Percentiles rank a stretch among this genome's conserved stretches.
Conservation (phyloP, 2,113 vertebrate species). For the Hemiprocne comata region DNA sequence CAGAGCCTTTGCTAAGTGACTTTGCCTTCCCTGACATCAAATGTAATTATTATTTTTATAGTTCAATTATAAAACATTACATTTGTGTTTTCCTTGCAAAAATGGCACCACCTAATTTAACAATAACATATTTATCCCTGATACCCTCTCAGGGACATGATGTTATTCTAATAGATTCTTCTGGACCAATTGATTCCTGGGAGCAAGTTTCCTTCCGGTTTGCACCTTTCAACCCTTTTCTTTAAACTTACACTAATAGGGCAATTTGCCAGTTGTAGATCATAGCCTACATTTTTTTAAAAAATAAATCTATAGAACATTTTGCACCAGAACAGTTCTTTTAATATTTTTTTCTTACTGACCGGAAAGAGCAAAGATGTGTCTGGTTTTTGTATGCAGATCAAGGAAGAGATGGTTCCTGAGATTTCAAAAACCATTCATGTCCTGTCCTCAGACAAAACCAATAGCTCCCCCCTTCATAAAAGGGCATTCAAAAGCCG, state of each 20-base stretch:
- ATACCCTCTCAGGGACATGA: conserved; percentile 52
- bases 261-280: background rate
- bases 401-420: background rate
- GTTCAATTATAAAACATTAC: conserved; percentile 77
- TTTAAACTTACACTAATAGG: conserved; percentile 33
- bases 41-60: conserved; percentile 80
- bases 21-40: conserved; percentile 68
- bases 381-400: background rate
- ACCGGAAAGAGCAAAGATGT: background rate
- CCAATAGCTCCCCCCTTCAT: fast-evolving
- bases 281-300: conserved; percentile 3
- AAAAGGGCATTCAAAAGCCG: background rate
- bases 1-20: conserved; percentile 67
- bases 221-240: conserved; percentile 35
- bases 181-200: conserved; percentile 59
- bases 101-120: conserved; percentile 63
- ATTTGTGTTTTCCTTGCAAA: conserved; percentile 71
- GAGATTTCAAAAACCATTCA: background rate
- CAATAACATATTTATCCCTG: conserved; percentile 56
- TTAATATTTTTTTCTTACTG: background rate
- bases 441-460: background rate
- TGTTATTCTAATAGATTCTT: conserved; percentile 63
- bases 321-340: background rate
- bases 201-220: conserved; percentile 40
- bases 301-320: conserved; percentile 14